Conservation (phyloP, 1,140 invertebrate genomes). For the Pygmarrhopalites habei region DNA sequence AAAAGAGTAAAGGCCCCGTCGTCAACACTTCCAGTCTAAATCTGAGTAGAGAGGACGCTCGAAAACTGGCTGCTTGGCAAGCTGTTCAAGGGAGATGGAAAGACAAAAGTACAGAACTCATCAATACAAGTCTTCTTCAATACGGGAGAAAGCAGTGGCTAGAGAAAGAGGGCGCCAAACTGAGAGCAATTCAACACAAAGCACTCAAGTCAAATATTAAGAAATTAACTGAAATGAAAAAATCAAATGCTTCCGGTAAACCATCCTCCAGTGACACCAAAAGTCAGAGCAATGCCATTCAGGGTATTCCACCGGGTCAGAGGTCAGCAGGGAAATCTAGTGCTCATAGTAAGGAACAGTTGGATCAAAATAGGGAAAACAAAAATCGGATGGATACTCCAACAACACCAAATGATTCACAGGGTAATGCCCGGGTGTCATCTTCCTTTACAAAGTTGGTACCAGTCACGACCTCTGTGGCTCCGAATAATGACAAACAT, state of each 20-base stretch:
- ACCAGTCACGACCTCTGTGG: too few relatives aligned
- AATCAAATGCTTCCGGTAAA: neutral
- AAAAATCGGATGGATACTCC: neutral
- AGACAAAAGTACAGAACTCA: too few relatives aligned
- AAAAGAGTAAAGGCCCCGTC: neutral
- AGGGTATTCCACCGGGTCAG: too few relatives aligned
- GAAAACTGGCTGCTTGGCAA: constrained; percentile 3
- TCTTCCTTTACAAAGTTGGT: too few relatives aligned
- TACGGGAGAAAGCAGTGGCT: constrained; percentile 2
- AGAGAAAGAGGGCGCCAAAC: constrained; percentile 6
- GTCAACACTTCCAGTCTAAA: constrained; percentile 2
- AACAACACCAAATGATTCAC: neutral
- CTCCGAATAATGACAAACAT: too few relatives aligned
- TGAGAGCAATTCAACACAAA: neutral
- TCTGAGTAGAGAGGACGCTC: constrained; percentile 7
- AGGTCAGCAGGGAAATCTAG: neutral
- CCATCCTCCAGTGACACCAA: neutral
- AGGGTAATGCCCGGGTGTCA: too few relatives aligned
- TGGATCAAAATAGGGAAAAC: neutral
- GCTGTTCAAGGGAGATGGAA: neutral
- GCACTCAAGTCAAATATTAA: neutral
- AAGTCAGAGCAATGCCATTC: too few relatives aligned
- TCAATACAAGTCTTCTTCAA: too few relatives aligned
- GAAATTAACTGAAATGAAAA: constrained; percentile 3
- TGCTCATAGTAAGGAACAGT: neutral